Evolutionary conservation across 2,797 vertebrate species (phyloP).

Genomic region (Crocidura indochinensis): DNA sequence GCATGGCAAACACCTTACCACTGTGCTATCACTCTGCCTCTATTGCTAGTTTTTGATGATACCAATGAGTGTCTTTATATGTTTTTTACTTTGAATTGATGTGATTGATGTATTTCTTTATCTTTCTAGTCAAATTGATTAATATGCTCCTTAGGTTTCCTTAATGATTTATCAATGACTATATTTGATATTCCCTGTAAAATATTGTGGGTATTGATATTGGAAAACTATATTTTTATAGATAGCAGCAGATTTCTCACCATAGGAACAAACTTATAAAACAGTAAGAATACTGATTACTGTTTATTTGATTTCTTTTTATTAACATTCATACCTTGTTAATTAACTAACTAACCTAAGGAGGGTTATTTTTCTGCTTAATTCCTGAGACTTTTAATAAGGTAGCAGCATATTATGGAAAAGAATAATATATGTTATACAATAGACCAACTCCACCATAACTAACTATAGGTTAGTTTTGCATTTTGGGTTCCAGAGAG

Average conservation of each 20-base stretch:
- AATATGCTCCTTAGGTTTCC: conserved; percentile 3
- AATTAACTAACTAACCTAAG: neutral
- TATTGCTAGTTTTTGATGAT: conserved; percentile 20
- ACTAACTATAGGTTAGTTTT: neutral
- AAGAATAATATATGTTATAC: neutral
- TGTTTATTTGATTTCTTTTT: neutral
- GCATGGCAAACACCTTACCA: too few relatives aligned
- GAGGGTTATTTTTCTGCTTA: conserved; percentile 21
- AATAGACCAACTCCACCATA: neutral
- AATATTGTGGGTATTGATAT: neutral
- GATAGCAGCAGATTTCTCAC: neutral
- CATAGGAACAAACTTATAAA: neutral
- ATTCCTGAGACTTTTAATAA: neutral
- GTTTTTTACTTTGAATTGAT: neutral
- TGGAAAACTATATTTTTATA: neutral
- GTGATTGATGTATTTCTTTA: neutral
- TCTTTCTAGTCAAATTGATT: conserved; percentile 46
- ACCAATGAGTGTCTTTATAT: neutral
- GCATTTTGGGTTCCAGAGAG: neutral
- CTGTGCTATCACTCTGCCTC: too few relatives aligned
- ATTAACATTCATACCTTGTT: conserved; percentile 1
- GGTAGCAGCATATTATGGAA: neutral
- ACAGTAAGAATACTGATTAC: neutral
- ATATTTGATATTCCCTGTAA: neutral
- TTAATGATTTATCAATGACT: neutral